These are phyloP conservation scores for Oncorhynchus kisutch DNA, from an alignment of 2,113 vertebrate species.

Conservation along the genomic window DNA sequence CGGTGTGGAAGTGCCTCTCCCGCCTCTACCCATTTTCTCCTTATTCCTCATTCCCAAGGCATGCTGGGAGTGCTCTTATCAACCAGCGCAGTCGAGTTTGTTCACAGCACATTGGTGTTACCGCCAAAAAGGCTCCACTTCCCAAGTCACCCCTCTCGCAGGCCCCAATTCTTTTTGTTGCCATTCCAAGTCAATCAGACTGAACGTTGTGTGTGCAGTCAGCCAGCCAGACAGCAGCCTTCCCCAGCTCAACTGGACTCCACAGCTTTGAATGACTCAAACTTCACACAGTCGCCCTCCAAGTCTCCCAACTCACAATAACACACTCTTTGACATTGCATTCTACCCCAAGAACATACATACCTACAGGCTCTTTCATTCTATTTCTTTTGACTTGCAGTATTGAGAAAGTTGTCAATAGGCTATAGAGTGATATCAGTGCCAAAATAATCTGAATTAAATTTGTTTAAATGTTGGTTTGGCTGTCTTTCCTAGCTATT, in stretches of 20 bases:
- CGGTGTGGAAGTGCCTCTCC: slow-evolving; percentile 20
- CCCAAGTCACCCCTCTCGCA: slow-evolving; percentile 36
- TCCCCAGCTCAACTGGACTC: slow-evolving; percentile 48
- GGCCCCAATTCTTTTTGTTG: slow-evolving; percentile 48
- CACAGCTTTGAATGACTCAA: slow-evolving; percentile 43
- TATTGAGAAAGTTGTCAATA: too few relatives aligned
- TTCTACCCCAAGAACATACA: slow-evolving; percentile 42
- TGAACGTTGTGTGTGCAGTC: slow-evolving; percentile 50
- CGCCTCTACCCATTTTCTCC: slow-evolving; percentile 13
- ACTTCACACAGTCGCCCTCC: slow-evolving; percentile 29
- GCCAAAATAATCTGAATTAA: too few relatives aligned
- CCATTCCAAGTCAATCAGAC: slow-evolving; percentile 59
- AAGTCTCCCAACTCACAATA: slow-evolving; percentile 23
- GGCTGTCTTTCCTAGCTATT: too few relatives aligned
- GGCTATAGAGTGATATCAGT: too few relatives aligned
- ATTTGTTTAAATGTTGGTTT: too few relatives aligned
- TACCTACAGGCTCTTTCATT: neutral
- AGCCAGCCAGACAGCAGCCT: slow-evolving; percentile 25
- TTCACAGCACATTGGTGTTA: slow-evolving; percentile 39
- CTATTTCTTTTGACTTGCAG: too few relatives aligned
- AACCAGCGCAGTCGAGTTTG: slow-evolving; percentile 54
- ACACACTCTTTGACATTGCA: slow-evolving; percentile 40
- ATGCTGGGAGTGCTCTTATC: slow-evolving; percentile 69
- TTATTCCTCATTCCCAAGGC: slow-evolving; percentile 42
- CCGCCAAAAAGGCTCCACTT: slow-evolving; percentile 51